Percentiles rank a stretch among this genome's conserved stretches.
phyloP scores from a whole-genome alignment of 37 sponge, comb jelly and placozoan species.

The Ephydatia muelleri region DNA sequence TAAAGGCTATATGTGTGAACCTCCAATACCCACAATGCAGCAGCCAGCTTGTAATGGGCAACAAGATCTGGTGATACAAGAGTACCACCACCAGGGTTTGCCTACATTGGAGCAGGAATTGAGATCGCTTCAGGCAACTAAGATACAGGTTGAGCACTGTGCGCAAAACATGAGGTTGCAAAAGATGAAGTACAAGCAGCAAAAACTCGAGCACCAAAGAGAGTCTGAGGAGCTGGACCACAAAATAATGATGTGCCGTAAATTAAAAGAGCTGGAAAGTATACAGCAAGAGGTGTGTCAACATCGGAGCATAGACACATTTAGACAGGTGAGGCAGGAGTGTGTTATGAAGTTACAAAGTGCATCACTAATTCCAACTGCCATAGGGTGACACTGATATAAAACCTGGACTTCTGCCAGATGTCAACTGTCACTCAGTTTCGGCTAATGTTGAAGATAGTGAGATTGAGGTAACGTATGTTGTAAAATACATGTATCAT shows the following conservation, averaged over 20 bases:
- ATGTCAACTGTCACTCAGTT: background rate
- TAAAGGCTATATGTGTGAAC: too few species aligned
- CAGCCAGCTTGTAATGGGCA: too few species aligned
- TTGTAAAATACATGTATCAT: background rate
- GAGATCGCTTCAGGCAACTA: too few species aligned
- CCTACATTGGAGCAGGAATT: too few species aligned
- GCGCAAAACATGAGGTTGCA: background rate
- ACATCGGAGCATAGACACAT: background rate
- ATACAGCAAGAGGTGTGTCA: background rate
- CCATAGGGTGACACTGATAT: background rate
- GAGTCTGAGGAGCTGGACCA: background rate
- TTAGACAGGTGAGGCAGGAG: background rate
- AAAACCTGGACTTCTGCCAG: background rate
- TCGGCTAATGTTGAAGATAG: background rate
- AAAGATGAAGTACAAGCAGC: background rate
- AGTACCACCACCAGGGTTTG: too few species aligned
- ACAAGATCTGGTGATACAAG: too few species aligned
- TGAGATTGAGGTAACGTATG: background rate
- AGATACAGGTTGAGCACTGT: background rate
- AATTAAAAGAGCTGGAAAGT: background rate
- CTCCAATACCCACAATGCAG: too few species aligned
- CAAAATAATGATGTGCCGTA: background rate
- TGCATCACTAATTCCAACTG: background rate
- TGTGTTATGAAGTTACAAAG: background rate
- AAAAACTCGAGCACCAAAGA: background rate